Evolutionary conservation across 2,888 invertebrate genomes (phyloP).

Genomic region (Perithous albicinctus): DNA sequence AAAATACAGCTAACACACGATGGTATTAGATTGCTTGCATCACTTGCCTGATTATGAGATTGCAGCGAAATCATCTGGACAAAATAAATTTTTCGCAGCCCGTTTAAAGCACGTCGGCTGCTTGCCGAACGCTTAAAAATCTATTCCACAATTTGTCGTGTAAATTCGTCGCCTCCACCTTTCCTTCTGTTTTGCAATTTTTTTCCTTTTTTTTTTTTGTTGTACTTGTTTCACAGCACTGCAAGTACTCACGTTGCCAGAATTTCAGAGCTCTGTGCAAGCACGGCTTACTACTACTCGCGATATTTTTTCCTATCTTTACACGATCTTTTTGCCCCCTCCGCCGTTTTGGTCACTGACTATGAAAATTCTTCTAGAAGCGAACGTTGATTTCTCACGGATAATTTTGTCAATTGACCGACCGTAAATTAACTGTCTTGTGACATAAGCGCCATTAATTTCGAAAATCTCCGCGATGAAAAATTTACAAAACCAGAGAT

Average conservation of each 20-base stretch:
- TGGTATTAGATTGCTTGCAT: constrained; percentile 61
- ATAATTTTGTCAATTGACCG: no score
- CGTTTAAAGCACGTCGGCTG: constrained; percentile 48
- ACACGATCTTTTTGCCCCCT: constrained; percentile 1
- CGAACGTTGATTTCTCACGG: no score
- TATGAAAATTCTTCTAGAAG: neutral
- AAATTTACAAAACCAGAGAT: no score
- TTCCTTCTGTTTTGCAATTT: constrained; percentile 34
- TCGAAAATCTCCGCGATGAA: no score
- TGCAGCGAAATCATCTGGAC: constrained; percentile 81
- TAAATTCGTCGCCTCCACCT: constrained; percentile 3
- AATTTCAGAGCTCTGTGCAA: constrained; percentile 28
- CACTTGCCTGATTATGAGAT: constrained; percentile 81
- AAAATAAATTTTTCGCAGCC: constrained; percentile 28
- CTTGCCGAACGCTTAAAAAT: constrained; percentile 19
- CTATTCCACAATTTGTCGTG: neutral
- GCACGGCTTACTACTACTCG: constrained; percentile 32
- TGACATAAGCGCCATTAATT: no score
- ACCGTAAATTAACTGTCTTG: no score
- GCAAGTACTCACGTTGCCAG: constrained; percentile 11
- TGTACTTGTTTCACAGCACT: neutral
- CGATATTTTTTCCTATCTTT: constrained; percentile 44
- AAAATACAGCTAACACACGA: constrained; percentile 40
- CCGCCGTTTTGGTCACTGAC: constrained; percentile 23
- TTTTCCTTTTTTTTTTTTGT: constrained; percentile 3